These are phyloP conservation scores for Dryas iulia DNA, from an alignment of 1,140 invertebrate genomes.

Conservation along the genomic window DNA sequence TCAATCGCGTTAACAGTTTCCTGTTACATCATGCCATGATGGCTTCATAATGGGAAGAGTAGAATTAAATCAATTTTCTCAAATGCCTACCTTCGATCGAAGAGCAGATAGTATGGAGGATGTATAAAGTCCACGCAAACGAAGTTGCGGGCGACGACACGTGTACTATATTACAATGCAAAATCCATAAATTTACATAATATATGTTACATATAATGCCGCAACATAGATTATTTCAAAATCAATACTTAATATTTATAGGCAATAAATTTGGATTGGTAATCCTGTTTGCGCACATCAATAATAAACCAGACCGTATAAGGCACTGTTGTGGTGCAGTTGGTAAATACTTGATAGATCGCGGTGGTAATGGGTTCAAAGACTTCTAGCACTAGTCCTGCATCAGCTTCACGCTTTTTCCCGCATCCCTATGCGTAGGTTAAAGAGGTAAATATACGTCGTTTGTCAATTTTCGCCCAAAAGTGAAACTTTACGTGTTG, in stretches of 20 bases:
- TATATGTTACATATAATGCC: slow-evolving; percentile 4
- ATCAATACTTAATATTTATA: slow-evolving; percentile 22
- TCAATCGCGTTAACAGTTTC: too few species aligned
- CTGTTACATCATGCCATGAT: too few species aligned
- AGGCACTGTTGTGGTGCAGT: neutral
- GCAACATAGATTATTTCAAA: slow-evolving; percentile 14
- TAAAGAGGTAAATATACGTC: too few species aligned
- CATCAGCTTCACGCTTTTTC: neutral
- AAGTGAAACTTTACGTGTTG: neutral
- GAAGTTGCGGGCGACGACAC: too few species aligned
- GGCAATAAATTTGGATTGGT: slow-evolving; percentile 16
- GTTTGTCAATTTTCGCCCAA: too few species aligned
- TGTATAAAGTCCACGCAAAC: too few species aligned
- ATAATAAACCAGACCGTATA: neutral
- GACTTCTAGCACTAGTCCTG: neutral
- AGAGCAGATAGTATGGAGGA: too few species aligned
- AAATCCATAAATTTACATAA: slow-evolving; percentile 17
- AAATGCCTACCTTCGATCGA: too few species aligned
- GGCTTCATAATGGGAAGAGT: too few species aligned
- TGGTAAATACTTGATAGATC: neutral
- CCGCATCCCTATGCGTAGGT: neutral
- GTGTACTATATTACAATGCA: neutral
- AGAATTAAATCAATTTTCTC: too few species aligned
- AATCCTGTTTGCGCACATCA: slow-evolving; percentile 11
- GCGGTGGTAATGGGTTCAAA: neutral